A percentile compares a stretch with the other conserved stretches of the same genome.
Conservation (phyloP, 1,140 invertebrate genomes). For the Thaumetopoea pityocampa region DNA sequence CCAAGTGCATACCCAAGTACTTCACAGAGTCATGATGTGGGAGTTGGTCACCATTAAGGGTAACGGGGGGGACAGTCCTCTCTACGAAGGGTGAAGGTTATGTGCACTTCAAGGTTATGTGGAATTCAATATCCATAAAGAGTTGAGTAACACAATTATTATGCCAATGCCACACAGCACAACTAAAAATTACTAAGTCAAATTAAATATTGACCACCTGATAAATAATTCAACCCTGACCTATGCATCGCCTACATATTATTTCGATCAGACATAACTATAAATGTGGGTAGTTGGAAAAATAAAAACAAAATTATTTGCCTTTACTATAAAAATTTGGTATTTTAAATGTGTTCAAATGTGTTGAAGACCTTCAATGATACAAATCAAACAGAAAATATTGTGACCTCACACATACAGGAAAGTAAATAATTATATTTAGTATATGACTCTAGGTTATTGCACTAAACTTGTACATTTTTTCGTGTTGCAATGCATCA, state of each 20-base stretch:
- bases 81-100: no score
- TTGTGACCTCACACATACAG: slow-evolving; percentile 22
- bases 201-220: slow-evolving; percentile 8
- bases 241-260: slow-evolving; percentile 6
- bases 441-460: slow-evolving; percentile 3
- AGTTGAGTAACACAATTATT: no score
- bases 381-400: slow-evolving; percentile 35
- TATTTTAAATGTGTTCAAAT: slow-evolving; percentile 8
- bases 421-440: slow-evolving; percentile 15
- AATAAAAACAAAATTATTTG: neutral
- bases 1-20: no score
- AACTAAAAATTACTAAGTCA: no score
- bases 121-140: no score
- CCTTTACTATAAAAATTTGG: neutral
- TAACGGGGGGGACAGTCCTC: no score
- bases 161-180: no score
- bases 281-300: slow-evolving; percentile 6
- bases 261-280: neutral
- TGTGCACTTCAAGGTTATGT: no score
- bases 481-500: neutral
- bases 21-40: no score
- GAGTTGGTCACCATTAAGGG: no score
- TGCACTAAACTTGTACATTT: slow-evolving; percentile 4
- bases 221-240: slow-evolving; percentile 16
- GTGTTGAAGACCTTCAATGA: slow-evolving; percentile 31